Conservation (phyloP, 2,888 invertebrate genomes). For the Hydroisotoma schaefferi region DNA sequence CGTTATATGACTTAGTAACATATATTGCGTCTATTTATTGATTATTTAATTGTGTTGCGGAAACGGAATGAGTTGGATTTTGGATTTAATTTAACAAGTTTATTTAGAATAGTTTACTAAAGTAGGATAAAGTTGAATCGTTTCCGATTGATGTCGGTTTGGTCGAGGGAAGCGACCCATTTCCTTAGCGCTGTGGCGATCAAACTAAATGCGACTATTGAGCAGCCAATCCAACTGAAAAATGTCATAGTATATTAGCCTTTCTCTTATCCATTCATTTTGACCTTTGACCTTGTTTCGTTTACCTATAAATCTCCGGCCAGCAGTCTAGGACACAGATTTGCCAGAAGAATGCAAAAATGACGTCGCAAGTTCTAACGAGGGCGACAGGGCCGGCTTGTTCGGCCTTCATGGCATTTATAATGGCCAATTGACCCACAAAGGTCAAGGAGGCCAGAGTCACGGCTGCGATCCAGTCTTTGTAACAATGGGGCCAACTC, state of each 20-base stretch:
- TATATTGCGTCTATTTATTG: too few species aligned
- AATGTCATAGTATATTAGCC: neutral
- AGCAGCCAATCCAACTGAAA: constrained; percentile 9
- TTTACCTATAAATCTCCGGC: constrained; percentile 39
- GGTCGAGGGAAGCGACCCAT: constrained; percentile 6
- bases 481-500: constrained; percentile 18
- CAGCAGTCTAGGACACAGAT: constrained; percentile 26
- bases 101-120: neutral
- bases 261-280: neutral
- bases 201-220: constrained; percentile 6
- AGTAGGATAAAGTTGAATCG: constrained; percentile 7
- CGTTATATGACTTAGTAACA: too few species aligned
- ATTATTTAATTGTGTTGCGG: too few species aligned
- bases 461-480: constrained; percentile 32
- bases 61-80: too few species aligned
- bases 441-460: constrained; percentile 75
- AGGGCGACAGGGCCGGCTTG: constrained; percentile 89
- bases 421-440: constrained; percentile 79
- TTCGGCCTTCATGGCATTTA: constrained; percentile 80
- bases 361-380: constrained; percentile 82
- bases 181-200: constrained; percentile 8
- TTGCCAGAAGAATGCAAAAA: constrained; percentile 89
- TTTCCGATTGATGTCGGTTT: constrained; percentile 3
- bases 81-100: too few species aligned
- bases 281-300: neutral